These are phyloP conservation scores for Scortum barcoo DNA, from an alignment of 2,113 vertebrate species.

Conservation along the genomic window DNA sequence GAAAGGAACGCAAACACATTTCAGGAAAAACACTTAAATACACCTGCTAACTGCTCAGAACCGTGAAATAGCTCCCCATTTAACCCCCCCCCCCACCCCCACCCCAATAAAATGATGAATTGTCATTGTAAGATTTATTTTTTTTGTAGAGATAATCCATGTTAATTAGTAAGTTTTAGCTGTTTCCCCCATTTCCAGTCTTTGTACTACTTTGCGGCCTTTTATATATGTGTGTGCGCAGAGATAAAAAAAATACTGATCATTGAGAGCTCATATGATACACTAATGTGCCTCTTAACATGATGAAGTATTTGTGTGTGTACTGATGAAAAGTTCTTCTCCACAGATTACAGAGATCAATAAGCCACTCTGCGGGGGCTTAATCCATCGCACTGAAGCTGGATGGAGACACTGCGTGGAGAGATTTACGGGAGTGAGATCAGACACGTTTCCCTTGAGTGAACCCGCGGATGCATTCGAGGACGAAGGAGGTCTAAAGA, in stretches of 20 bases:
- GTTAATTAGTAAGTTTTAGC: no score
- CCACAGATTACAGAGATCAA: conserved; percentile 29
- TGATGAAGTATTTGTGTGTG: background rate
- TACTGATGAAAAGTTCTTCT: conserved; percentile 34
- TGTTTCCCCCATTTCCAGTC: no score
- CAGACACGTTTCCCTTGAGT: background rate
- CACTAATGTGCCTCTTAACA: background rate
- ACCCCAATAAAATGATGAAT: no score
- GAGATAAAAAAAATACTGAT: background rate
- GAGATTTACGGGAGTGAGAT: background rate
- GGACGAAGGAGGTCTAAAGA: background rate
- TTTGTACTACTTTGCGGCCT: no score
- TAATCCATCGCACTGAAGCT: conserved; percentile 65
- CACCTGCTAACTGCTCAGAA: no score
- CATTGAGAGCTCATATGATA: background rate
- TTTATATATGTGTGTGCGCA: no score
- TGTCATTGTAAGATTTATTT: no score
- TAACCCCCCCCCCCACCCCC: no score
- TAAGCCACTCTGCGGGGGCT: conserved; percentile 35
- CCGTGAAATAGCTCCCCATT: no score
- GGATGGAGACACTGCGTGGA: conserved; percentile 64
- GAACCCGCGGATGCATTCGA: background rate
- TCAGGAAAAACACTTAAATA: background rate
- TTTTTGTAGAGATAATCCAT: no score
- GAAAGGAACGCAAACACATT: background rate